phyloP scores from a whole-genome alignment of 2,888 invertebrate species.

The Elysia crispata region DNA sequence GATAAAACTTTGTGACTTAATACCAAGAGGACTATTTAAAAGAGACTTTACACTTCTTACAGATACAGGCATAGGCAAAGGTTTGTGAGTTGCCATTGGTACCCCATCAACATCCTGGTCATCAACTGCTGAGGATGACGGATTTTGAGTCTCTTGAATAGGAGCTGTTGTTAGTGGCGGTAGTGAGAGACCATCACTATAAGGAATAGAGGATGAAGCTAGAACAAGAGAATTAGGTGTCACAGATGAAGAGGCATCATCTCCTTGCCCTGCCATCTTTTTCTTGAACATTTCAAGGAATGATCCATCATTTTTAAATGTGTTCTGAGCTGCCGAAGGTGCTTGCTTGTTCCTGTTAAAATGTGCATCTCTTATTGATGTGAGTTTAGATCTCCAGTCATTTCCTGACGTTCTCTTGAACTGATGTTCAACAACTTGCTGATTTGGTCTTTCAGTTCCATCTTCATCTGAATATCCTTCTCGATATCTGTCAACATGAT shows the following conservation, averaged over 20 bases:
- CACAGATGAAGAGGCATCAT: constrained; percentile 21
- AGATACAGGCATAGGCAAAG: constrained; percentile 46
- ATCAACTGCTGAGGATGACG: constrained; percentile 5
- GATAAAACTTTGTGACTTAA: too few species aligned
- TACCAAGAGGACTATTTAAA: too few species aligned
- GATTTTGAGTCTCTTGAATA: not conserved
- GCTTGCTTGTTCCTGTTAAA: constrained; percentile 34
- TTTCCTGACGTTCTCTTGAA: constrained; percentile 25
- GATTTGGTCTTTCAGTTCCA: not conserved
- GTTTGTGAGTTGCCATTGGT: constrained; percentile 38
- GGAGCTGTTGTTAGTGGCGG: constrained; percentile 42
- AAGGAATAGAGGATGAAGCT: constrained; percentile 47
- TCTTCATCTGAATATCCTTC: not conserved
- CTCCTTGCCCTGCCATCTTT: constrained; percentile 82
- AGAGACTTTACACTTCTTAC: constrained; percentile 31
- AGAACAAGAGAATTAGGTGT: constrained; percentile 48
- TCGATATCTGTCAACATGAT: not conserved
- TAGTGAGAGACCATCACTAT: constrained; percentile 38
- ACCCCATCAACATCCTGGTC: constrained; percentile 47
- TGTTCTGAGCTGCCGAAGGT: constrained; percentile 54
- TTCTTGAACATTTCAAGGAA: constrained; percentile 92
- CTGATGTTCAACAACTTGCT: too few species aligned
- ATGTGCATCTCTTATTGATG: constrained; percentile 42
- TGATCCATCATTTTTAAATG: constrained; percentile 91
- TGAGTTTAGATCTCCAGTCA: constrained; percentile 44